These are phyloP conservation scores for Bambusicola thoracicus DNA, from an alignment of 2,113 vertebrate species.

Conservation along the genomic window DNA sequence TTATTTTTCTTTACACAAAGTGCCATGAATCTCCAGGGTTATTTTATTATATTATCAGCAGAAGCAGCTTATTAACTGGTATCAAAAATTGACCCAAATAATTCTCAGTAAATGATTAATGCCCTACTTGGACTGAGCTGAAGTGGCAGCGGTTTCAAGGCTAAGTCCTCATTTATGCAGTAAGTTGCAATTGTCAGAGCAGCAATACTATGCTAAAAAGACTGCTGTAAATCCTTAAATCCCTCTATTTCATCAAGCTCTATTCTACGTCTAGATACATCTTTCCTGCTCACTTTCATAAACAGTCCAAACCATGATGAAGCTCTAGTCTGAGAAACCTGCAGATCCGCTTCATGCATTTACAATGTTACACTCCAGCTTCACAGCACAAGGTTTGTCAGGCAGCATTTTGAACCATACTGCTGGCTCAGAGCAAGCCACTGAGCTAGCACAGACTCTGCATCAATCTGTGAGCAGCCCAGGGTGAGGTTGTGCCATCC, in stretches of 20 bases:
- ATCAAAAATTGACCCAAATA: constrained; percentile 38
- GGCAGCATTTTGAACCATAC: neutral
- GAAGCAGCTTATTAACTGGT: neutral
- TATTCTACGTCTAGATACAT: neutral
- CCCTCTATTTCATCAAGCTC: neutral
- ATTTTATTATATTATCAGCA: constrained; percentile 1
- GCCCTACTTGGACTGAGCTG: constrained; percentile 36
- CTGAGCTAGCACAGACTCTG: neutral
- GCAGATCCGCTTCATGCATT: neutral
- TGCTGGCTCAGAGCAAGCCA: neutral
- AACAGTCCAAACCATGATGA: neutral
- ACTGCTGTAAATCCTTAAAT: constrained; percentile 45
- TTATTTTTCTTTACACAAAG: constrained; percentile 25
- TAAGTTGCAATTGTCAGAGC: constrained; percentile 25
- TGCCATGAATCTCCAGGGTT: neutral
- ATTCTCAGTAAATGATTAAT: constrained; percentile 27
- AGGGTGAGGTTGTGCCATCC: neutral
- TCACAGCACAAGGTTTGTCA: accelerated
- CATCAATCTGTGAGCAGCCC: neutral
- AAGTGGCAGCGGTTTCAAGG: constrained; percentile 23
- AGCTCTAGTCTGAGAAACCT: neutral
- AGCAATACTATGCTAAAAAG: neutral
- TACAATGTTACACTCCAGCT: neutral
- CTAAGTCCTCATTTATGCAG: constrained; percentile 10
- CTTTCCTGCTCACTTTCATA: neutral